phyloP scores from a whole-genome alignment of 2,113 vertebrate genomes.

The Turnix velox region DNA sequence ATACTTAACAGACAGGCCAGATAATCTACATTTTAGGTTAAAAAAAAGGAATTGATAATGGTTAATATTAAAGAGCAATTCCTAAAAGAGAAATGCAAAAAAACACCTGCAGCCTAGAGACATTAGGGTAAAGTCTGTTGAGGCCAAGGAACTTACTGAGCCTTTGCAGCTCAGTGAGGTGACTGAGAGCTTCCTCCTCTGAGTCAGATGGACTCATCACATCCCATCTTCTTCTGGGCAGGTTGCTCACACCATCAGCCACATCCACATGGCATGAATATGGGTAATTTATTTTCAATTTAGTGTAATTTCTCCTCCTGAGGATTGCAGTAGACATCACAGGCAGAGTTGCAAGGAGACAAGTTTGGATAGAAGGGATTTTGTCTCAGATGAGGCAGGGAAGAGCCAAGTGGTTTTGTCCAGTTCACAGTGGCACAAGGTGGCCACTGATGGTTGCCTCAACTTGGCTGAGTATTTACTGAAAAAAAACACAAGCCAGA shows the following conservation, averaged over 20 bases:
- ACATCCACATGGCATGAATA: not conserved
- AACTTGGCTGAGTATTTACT: not conserved
- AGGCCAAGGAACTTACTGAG: slow-evolving; percentile 1
- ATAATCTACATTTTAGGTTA: slow-evolving; percentile 4
- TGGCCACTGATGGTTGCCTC: not conserved
- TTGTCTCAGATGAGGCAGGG: not conserved
- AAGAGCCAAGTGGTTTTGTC: not conserved
- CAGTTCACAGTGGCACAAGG: not conserved
- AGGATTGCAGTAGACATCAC: not conserved
- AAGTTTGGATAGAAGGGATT: not conserved
- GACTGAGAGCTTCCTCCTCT: not conserved
- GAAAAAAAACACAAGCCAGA: not conserved
- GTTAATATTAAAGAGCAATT: slow-evolving; percentile 1
- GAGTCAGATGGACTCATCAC: not conserved
- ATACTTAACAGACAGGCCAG: not conserved
- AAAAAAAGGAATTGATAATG: slow-evolving; percentile 30
- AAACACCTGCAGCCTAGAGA: not conserved
- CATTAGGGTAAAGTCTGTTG: not conserved
- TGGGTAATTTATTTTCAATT: not conserved
- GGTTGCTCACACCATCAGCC: not conserved
- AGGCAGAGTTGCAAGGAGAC: not conserved
- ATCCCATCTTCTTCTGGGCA: not conserved
- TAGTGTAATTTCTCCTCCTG: not conserved
- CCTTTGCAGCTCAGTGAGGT: not conserved
- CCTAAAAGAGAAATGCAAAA: slow-evolving; percentile 23